A percentile compares a stretch with the other conserved stretches of the same genome.
Conservation (phyloP, 2,113 vertebrate species). For the Ranitomeya variabilis region DNA sequence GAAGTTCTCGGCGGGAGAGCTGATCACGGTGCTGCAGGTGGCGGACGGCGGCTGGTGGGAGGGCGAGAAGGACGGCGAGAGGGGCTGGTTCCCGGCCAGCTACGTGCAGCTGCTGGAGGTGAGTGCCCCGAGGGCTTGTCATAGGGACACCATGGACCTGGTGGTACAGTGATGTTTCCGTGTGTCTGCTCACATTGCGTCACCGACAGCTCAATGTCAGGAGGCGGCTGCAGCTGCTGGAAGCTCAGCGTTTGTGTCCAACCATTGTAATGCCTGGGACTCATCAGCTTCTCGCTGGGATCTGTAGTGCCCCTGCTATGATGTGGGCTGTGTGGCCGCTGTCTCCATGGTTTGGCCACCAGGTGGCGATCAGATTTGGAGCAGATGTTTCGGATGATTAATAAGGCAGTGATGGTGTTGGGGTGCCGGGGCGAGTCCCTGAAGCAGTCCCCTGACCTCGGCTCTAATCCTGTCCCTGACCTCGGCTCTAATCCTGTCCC, state of each 20-base stretch:
- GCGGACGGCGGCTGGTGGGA: constrained; percentile 95
- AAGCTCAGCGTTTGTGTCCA: background rate
- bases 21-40: constrained; percentile 86
- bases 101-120: constrained; percentile 95
- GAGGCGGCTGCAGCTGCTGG: background rate
- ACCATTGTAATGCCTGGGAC: background rate
- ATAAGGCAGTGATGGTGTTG: no score
- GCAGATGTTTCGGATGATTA: background rate
- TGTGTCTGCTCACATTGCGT: no score
- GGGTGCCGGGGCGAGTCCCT: no score
- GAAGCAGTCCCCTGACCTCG: no score
- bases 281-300: background rate
- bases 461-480: no score
- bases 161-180: no score
- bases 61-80: constrained; percentile 88
- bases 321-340: no score
- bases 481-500: no score
- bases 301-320: background rate
- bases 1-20: constrained; percentile 86
- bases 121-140: constrained; percentile 58
- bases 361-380: background rate
- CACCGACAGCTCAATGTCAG: background rate
- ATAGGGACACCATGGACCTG: background rate
- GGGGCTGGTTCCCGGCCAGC: constrained; percentile 94
- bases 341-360: constrained; percentile 1